Conservation (phyloP, 2,113 vertebrate genomes). For the Numida meleagris region DNA sequence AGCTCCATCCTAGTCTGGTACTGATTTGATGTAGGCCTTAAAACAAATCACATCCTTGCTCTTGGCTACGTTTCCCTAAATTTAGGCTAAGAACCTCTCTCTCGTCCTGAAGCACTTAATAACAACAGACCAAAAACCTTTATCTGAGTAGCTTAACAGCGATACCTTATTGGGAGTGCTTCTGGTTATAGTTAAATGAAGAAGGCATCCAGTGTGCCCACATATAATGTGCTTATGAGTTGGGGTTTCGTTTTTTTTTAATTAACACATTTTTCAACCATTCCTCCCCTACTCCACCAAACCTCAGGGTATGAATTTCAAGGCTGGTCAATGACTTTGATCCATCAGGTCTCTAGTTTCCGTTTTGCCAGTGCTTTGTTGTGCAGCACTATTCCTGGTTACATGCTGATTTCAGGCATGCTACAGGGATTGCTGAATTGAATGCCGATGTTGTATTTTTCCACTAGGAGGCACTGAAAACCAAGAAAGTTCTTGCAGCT, state of each 20-base stretch:
- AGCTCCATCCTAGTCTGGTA: conserved; percentile 7
- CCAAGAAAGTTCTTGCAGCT: not conserved
- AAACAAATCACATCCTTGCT: conserved; percentile 22
- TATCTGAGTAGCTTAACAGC: not conserved
- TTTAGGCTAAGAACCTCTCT: not conserved
- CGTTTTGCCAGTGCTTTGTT: not conserved
- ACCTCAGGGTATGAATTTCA: not conserved
- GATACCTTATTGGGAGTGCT: not conserved
- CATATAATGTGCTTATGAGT: not conserved
- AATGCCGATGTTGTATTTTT: not conserved
- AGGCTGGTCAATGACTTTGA: not conserved
- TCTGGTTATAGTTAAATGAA: not conserved
- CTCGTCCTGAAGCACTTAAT: not conserved
- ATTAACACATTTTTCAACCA: not conserved
- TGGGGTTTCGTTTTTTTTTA: not conserved
- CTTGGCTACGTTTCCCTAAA: conserved; percentile 51
- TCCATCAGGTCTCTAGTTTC: not conserved
- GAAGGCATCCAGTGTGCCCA: not conserved
- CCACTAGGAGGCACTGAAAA: conserved; percentile 35
- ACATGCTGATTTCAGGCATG: not conserved
- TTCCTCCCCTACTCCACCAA: not conserved
- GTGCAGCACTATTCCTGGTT: not conserved
- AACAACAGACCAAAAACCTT: not conserved
- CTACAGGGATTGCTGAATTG: not conserved
- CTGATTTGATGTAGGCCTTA: conserved; percentile 18